phyloP scores from a whole-genome alignment of 2,797 vertebrate genomes.

The Fundulus diaphanus region DNA sequence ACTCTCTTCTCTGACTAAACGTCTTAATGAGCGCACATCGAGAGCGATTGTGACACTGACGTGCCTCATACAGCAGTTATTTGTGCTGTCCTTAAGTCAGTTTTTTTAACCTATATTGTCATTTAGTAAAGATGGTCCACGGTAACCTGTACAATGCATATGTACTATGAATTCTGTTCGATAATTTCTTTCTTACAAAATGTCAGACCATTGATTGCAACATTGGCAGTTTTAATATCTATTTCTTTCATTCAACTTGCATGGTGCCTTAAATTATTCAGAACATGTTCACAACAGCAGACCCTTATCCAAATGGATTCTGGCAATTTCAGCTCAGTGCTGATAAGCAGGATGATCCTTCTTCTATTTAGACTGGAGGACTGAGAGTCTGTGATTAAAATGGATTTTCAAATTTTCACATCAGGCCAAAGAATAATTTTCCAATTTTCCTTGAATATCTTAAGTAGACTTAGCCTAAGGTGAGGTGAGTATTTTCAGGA shows the following conservation, averaged over 20 bases:
- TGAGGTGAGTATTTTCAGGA: not conserved
- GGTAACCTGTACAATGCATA: not conserved
- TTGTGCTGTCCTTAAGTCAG: not conserved
- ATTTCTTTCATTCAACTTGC: not conserved
- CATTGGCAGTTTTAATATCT: not conserved
- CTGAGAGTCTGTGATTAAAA: not conserved
- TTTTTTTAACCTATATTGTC: not conserved
- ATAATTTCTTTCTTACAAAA: not conserved
- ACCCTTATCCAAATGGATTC: not conserved
- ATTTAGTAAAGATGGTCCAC: not conserved
- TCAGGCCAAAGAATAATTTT: conserved; percentile 1
- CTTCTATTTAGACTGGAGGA: conserved; percentile 7
- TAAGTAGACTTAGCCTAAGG: not conserved
- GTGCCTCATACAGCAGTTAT: not conserved
- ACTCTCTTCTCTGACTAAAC: not conserved
- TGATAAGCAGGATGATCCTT: not conserved
- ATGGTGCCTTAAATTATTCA: not conserved
- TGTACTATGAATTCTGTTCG: too few relatives aligned
- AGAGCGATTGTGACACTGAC: not conserved
- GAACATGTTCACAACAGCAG: not conserved
- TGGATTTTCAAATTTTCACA: not conserved
- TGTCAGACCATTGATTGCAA: not conserved
- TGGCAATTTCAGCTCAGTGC: not conserved
- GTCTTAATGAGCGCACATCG: not conserved
- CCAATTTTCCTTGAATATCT: not conserved